phyloP scores from a whole-genome alignment of 2,888 invertebrate species.

The Euplexia lucipara region DNA sequence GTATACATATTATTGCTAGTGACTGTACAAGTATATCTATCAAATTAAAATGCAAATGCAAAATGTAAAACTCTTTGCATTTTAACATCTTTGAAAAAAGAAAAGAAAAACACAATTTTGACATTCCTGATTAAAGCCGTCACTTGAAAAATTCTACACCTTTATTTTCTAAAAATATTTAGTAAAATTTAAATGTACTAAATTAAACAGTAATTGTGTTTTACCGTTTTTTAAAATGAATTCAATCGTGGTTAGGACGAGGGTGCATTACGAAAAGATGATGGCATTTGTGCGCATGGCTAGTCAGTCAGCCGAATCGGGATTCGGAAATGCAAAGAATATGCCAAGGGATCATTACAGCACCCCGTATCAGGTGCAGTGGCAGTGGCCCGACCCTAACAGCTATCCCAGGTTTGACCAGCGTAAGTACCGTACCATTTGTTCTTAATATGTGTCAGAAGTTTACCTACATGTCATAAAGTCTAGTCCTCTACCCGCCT shows the following conservation, averaged over 20 bases:
- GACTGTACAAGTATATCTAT: too few species aligned
- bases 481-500: too few species aligned
- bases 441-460: too few species aligned
- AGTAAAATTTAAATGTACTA: not conserved
- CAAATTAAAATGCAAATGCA: too few species aligned
- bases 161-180: not conserved
- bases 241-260: not conserved
- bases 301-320: not conserved
- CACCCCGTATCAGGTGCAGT: not conserved
- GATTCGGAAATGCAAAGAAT: too few species aligned
- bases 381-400: not conserved
- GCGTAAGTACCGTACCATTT: conserved; percentile 3
- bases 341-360: accelerated
- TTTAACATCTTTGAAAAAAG: not conserved
- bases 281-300: not conserved
- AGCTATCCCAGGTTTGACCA: not conserved
- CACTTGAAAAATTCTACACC: not conserved
- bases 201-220: accelerated
- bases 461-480: too few species aligned
- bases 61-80: conserved; percentile 14
- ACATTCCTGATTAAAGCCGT: conserved; percentile 3
- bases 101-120: conserved; percentile 9
- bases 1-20: too few species aligned
- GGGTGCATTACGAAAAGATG: accelerated
- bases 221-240: not conserved